Evolutionary conservation across 1,140 invertebrate genomes (phyloP).

Genomic region (Sitophilus oryzae): DNA sequence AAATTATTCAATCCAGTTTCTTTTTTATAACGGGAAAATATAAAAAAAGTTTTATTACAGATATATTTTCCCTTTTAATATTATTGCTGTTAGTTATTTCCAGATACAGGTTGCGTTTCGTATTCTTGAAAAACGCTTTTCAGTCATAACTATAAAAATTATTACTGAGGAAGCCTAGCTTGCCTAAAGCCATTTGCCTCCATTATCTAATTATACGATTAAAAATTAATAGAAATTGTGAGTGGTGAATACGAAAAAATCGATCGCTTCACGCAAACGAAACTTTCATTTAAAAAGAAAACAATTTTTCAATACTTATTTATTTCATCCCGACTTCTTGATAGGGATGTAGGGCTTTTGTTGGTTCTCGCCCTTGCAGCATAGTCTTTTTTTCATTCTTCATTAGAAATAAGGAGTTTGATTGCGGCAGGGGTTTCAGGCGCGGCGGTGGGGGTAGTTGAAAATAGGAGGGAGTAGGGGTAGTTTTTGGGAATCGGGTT

Average conservation of each 20-base stretch:
- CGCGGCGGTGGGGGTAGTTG: conserved; percentile 16
- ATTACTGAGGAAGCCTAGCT: conserved; percentile 10
- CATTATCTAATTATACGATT: conserved; percentile 6
- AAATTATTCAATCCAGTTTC: background rate
- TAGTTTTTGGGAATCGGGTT: conserved; percentile 22
- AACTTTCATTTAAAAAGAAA: background rate
- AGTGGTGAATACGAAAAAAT: background rate
- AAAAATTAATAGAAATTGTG: conserved; percentile 5
- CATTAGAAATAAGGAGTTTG: conserved; percentile 19
- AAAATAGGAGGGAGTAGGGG: conserved; percentile 12
- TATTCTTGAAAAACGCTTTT: background rate
- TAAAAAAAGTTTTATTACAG: too few species aligned
- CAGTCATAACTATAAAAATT: conserved; percentile 12
- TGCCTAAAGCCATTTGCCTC: conserved; percentile 6
- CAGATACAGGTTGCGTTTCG: too few species aligned
- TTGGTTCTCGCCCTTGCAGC: background rate
- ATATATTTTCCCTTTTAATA: too few species aligned
- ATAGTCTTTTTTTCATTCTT: conserved; percentile 14
- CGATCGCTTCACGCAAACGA: background rate
- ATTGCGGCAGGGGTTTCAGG: conserved; percentile 4
- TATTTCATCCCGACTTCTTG: too few species aligned
- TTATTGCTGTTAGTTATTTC: too few species aligned
- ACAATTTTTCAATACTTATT: background rate
- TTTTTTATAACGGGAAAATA: background rate
- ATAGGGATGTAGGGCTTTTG: too few species aligned